Conservation (phyloP, 2,113 vertebrate genomes). For the Lycaon pictus region DNA sequence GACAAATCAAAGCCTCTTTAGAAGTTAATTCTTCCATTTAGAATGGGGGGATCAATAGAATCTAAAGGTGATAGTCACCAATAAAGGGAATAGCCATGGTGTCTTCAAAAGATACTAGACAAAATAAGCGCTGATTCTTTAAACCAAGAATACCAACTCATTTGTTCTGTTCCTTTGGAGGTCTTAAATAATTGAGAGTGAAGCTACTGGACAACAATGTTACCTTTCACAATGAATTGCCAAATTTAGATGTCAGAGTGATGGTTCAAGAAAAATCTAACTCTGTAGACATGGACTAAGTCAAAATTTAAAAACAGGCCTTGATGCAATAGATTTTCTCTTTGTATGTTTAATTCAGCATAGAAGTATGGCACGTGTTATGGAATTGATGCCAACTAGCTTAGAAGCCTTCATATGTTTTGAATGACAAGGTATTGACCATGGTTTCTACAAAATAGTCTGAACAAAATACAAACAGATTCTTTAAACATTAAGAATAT, state of each 20-base stretch:
- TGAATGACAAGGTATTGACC: conserved; percentile 62
- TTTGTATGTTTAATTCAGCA: background rate
- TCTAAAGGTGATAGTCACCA: background rate
- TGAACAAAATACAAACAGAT: conserved; percentile 9
- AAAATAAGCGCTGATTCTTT: background rate
- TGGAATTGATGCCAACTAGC: background rate
- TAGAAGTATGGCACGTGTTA: background rate
- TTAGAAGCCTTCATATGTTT: conserved; percentile 10
- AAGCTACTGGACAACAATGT: conserved; percentile 6
- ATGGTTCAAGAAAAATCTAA: background rate
- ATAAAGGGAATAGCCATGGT: background rate
- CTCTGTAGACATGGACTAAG: background rate
- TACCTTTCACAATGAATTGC: background rate
- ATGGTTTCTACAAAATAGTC: conserved; percentile 34
- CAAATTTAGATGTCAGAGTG: conserved; percentile 6
- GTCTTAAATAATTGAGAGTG: background rate
- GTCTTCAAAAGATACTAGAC: background rate
- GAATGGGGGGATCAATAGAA: background rate
- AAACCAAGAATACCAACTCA: background rate
- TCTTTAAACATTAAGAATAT: conserved; percentile 46
- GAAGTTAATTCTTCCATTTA: background rate
- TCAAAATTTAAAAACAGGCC: background rate
- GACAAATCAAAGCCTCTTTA: background rate
- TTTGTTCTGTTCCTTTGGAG: conserved; percentile 13
- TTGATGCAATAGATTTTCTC: background rate